Percentiles rank a stretch among this genome's conserved stretches.
phyloP scores from a whole-genome alignment of 2,888 invertebrate genomes.

The Frankliniella intonsa region DNA sequence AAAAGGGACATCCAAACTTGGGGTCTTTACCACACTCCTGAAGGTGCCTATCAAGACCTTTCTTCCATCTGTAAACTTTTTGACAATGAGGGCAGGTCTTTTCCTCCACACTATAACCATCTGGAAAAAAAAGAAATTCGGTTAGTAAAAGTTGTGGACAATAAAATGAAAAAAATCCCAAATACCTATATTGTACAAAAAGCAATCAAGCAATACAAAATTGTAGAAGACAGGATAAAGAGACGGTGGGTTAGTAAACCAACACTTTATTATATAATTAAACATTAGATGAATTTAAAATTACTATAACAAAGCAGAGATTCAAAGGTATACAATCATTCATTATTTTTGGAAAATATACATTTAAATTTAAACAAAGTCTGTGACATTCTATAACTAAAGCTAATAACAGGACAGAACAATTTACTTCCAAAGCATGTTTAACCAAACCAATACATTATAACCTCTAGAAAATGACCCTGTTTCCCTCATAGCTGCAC shows the following conservation, averaged over 20 bases:
- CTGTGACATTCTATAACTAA: background rate
- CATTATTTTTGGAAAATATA: background rate
- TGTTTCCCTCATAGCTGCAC: background rate
- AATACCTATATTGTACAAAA: background rate
- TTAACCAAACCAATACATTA: too few species aligned
- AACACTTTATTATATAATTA: too few species aligned
- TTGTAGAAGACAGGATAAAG: background rate
- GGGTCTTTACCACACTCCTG: conserved; percentile 50
- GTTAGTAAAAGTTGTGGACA: background rate
- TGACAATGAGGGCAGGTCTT: conserved; percentile 31
- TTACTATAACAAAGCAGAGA: background rate
- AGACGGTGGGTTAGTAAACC: background rate
- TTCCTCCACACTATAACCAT: conserved; percentile 12
- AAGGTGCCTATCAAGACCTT: background rate
- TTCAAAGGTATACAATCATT: background rate
- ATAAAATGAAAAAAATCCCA: background rate
- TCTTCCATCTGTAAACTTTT: conserved; percentile 30
- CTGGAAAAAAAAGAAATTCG: background rate
- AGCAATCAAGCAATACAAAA: background rate
- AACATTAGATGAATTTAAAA: too few species aligned
- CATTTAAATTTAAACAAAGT: background rate
- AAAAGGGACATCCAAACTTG: conserved; percentile 44
- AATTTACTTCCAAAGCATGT: background rate
- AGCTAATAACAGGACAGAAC: background rate
- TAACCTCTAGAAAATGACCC: background rate